phyloP scores from a whole-genome alignment of 2,888 invertebrate genomes.

The Masnerella sp. region DNA sequence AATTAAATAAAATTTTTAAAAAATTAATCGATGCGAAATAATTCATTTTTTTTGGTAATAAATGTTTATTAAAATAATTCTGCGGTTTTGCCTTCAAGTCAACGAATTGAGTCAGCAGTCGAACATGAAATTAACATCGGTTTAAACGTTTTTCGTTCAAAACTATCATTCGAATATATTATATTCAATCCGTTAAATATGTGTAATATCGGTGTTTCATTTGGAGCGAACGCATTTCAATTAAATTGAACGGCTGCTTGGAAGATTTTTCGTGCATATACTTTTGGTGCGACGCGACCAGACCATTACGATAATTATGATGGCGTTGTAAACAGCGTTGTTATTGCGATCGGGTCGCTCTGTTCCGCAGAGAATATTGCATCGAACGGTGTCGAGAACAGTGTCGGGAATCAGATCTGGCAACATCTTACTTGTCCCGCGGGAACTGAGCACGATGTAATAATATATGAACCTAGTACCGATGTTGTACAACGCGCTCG shows the following conservation, averaged over 20 bases:
- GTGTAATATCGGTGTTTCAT: background rate
- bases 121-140: too few species aligned
- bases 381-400: conserved; percentile 56
- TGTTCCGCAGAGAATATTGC: conserved; percentile 55
- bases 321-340: conserved; percentile 52
- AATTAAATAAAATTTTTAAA: too few species aligned
- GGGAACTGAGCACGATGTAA: conserved; percentile 55
- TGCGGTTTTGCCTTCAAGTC: too few species aligned
- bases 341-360: conserved; percentile 53
- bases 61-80: too few species aligned
- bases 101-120: too few species aligned
- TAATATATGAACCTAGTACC: conserved; percentile 57
- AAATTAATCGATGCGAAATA: too few species aligned
- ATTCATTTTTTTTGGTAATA: too few species aligned
- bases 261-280: conserved; percentile 17
- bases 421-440: conserved; percentile 58
- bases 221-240: conserved; percentile 6
- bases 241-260: conserved; percentile 7
- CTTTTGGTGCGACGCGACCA: conserved; percentile 8
- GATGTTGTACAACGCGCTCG: conserved; percentile 58
- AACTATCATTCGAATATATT: too few species aligned
- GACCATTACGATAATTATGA: conserved; percentile 55
- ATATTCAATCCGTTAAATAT: background rate
- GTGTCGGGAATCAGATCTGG: conserved; percentile 56
- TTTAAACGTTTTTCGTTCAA: too few species aligned